Evolutionary conservation across 2,113 vertebrate genomes (phyloP).

Genomic region (Columba livia): DNA sequence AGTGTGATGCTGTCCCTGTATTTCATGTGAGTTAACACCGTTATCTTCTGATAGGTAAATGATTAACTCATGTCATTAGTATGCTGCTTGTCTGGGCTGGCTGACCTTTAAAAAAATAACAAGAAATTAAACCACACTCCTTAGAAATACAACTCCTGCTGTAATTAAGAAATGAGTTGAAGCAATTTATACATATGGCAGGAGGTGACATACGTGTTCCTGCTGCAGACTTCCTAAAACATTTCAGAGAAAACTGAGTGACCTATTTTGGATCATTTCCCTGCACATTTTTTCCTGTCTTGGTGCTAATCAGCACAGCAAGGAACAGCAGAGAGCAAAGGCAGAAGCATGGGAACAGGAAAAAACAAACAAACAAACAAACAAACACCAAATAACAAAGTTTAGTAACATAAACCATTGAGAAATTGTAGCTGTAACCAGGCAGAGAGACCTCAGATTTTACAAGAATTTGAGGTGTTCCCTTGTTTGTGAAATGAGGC

Average conservation of each 20-base stretch:
- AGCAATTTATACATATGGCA: neutral
- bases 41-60: neutral
- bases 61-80: neutral
- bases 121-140: slow-evolving; percentile 10
- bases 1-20: neutral
- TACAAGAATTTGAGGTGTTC: neutral
- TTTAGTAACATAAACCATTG: neutral
- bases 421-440: neutral
- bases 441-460: neutral
- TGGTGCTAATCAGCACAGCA: neutral
- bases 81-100: neutral
- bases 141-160: slow-evolving; percentile 8
- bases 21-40: neutral
- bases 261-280: neutral
- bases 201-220: neutral
- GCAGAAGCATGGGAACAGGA: neutral
- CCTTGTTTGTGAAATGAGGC: neutral
- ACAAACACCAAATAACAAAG: neutral
- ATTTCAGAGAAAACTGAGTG: neutral
- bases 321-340: neutral
- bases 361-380: neutral
- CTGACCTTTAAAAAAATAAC: slow-evolving; percentile 3
- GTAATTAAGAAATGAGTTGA: neutral
- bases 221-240: slow-evolving; percentile 17
- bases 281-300: neutral